These are phyloP conservation scores for Seriola aureovittata DNA, from an alignment of 2,113 vertebrate species.

Conservation along the genomic window DNA sequence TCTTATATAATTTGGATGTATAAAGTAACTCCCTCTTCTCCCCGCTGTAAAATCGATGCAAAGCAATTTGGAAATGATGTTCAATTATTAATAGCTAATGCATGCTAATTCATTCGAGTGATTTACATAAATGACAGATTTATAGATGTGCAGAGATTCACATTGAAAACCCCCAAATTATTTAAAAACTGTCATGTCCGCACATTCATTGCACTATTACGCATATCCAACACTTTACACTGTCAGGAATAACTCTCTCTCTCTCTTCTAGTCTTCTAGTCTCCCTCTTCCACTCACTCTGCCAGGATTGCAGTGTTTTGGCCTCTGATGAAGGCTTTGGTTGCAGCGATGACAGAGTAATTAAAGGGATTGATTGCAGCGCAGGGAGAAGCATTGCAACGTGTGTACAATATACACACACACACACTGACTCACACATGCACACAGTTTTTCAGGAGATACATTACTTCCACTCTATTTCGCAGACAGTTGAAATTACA, in stretches of 20 bases:
- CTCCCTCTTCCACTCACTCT: slow-evolving; percentile 4
- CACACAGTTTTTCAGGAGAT: slow-evolving; percentile 16
- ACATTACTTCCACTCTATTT: slow-evolving; percentile 45
- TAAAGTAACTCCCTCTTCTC: not conserved
- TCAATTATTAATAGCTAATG: slow-evolving; percentile 42
- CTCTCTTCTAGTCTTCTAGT: not conserved
- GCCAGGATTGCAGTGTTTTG: slow-evolving; percentile 45
- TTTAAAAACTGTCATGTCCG: slow-evolving; percentile 12
- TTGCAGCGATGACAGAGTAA: slow-evolving; percentile 74
- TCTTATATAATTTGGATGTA: not conserved
- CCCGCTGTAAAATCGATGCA: not conserved
- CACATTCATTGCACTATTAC: slow-evolving; percentile 35
- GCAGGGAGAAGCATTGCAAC: slow-evolving; percentile 46
- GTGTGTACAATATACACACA: slow-evolving; percentile 37
- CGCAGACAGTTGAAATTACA: slow-evolving; percentile 48
- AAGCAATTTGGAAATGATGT: slow-evolving; percentile 6
- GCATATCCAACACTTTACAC: slow-evolving; percentile 6
- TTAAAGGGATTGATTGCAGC: slow-evolving; percentile 81
- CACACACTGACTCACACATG: slow-evolving; percentile 11
- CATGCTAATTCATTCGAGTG: slow-evolving; percentile 25
- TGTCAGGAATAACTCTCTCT: slow-evolving; percentile 14
- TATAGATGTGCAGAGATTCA: slow-evolving; percentile 2
- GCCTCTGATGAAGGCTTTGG: slow-evolving; percentile 74
- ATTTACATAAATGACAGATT: slow-evolving; percentile 32
- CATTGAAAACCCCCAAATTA: slow-evolving; percentile 25